Base-by-base conservation (phyloP, 2,888 invertebrate species). In the Germaria angustata region DNA sequence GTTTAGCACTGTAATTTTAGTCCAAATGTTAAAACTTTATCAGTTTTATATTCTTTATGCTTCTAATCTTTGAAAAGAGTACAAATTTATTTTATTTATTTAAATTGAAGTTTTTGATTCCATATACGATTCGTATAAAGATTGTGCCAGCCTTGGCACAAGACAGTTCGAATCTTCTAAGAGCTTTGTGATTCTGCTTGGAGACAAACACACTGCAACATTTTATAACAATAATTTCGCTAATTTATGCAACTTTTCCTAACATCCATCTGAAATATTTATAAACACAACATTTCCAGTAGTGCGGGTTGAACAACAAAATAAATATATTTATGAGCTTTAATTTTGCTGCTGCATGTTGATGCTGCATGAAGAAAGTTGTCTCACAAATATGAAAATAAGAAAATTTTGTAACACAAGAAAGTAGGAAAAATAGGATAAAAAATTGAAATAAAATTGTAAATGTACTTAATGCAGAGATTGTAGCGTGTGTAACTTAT, bases 301-400 rank as follows among this genome's bases (percentile, higher is more conserved):
- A 53, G 15, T 28, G 28, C 32, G 15, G 4, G 15, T 32, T 15
- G 9, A 32, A 32, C 5, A 15, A n/a, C 15, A 32, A 53, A 32
- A 53, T 53, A 53, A 32, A 32, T 32, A 32, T 53, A 53, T 32
- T 32, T 53, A 53, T 15, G 53, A 53, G 53, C 9, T 53, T 28
- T 9, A 53, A 32, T 15, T 28, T 8, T 53, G n/a, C 1, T 53
- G 8, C 32, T 2, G 9, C 13, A 15, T n/a, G 15, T 17, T 53
- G 53, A 53, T 28, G 51, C 53, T 32, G 53, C 9, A 6, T 28
- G 22, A 51, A 15, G 51, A 51, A 24, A 51, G 51, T 53, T 53
- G n/a, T 53, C 15, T 32, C 28, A n/a, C 15, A 53, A 28, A 8
- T 11, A 49, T 24, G 49, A 24, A n/a, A 28, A 28, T 32, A 32